Percentiles rank a stretch among this genome's conserved stretches.
Evolutionary conservation across 2,888 invertebrate genomes (phyloP).

Genomic region (Apantesis nais): DNA sequence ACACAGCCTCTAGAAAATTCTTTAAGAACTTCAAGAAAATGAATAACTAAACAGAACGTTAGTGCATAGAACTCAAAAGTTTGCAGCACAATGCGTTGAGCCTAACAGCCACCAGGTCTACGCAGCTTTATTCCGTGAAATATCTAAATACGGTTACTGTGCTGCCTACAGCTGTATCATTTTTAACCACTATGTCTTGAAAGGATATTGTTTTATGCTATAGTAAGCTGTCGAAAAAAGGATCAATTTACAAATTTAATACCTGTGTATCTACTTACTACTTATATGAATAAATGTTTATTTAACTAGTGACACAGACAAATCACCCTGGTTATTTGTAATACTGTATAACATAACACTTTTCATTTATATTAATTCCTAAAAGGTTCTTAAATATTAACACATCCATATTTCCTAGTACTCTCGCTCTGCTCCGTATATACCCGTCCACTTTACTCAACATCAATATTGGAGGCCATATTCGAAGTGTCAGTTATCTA

Average conservation of each 20-base stretch:
- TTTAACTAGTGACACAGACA: background rate
- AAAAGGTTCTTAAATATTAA: background rate
- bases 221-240: background rate
- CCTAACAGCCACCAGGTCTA: too few relatives aligned
- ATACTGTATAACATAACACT: background rate
- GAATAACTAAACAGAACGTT: too few relatives aligned
- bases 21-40: too few relatives aligned
- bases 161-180: background rate
- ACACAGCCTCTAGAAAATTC: too few relatives aligned
- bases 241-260: background rate
- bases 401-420: background rate
- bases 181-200: background rate
- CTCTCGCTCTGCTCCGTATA: background rate
- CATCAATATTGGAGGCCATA: constrained; percentile 13
- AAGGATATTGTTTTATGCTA: background rate
- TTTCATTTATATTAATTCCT: background rate
- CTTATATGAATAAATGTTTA: background rate
- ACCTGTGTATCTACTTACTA: background rate
- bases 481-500: constrained; percentile 25
- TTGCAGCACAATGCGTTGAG: too few relatives aligned
- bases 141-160: background rate
- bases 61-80: too few relatives aligned
- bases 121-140: too few relatives aligned
- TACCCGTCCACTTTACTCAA: constrained; percentile 10
- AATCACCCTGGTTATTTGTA: background rate